Evolutionary conservation across 1,140 invertebrate genomes (phyloP).

Genomic region (Apis dorsata): DNA sequence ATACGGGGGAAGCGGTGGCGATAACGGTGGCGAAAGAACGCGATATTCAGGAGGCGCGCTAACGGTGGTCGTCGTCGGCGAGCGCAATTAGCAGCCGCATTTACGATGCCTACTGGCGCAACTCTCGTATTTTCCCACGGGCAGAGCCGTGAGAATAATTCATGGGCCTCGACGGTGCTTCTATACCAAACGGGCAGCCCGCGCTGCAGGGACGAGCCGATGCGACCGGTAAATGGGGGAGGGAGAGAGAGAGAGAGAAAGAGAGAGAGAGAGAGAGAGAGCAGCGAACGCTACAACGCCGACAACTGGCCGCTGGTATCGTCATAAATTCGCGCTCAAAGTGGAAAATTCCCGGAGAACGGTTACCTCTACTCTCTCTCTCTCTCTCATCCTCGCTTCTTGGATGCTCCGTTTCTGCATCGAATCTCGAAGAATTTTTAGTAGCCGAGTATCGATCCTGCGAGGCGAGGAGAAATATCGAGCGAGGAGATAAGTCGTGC

Average conservation of each 20-base stretch:
- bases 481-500: no score
- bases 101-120: conserved; percentile 75
- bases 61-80: conserved; percentile 60
- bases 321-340: conserved; percentile 64
- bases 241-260: neutral
- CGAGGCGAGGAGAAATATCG: no score
- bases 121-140: conserved; percentile 78
- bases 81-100: conserved; percentile 76
- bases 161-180: conserved; percentile 69
- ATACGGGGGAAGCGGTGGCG: neutral
- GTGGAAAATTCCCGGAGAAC: conserved; percentile 58
- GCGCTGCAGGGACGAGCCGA: conserved; percentile 32
- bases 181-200: conserved; percentile 53
- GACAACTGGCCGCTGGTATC: conserved; percentile 44
- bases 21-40: conserved; percentile 42
- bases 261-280: neutral
- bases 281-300: conserved; percentile 34
- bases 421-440: neutral
- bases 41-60: conserved; percentile 54
- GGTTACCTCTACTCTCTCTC: neutral
- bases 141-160: conserved; percentile 78
- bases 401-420: conserved; percentile 27
- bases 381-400: no score
- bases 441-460: neutral
- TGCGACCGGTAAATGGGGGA: neutral